Evolutionary conservation across 2,113 vertebrate genomes (phyloP).

Genomic region (Cyphomyrus plagiostoma): DNA sequence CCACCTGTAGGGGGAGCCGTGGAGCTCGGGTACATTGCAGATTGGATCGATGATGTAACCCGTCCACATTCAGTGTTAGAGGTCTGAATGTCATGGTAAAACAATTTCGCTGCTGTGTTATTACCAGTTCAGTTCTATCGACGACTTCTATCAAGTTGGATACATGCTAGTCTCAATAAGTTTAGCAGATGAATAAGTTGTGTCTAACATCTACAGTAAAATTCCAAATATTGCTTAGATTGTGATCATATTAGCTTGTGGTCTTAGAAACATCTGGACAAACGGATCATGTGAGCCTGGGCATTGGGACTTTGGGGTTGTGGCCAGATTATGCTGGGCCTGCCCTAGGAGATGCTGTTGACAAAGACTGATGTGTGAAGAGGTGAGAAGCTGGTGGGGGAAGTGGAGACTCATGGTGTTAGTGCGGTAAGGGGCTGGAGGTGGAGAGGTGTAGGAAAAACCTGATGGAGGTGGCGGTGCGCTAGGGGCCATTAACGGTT

Average conservation of each 20-base stretch:
- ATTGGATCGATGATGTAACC: background rate
- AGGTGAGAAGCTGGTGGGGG: background rate
- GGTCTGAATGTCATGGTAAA: background rate
- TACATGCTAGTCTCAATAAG: background rate
- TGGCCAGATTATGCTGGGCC: background rate
- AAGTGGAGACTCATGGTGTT: background rate
- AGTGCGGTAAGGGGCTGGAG: background rate
- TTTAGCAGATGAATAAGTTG: background rate
- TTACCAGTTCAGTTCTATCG: background rate
- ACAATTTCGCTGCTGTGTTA: background rate
- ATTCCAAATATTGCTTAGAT: background rate
- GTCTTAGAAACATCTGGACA: background rate
- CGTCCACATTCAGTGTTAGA: background rate
- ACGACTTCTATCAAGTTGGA: background rate
- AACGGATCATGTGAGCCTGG: background rate
- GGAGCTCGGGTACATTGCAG: background rate
- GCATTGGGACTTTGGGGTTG: background rate
- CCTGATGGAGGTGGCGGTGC: background rate
- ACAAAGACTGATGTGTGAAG: background rate
- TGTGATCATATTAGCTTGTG: background rate
- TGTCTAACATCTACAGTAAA: background rate
- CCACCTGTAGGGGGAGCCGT: background rate
- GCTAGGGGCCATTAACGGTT: background rate
- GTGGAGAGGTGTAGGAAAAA: background rate
- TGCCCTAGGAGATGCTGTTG: background rate